phyloP scores from a whole-genome alignment of 2,797 vertebrate species.

The Chloroceryle amazona region DNA sequence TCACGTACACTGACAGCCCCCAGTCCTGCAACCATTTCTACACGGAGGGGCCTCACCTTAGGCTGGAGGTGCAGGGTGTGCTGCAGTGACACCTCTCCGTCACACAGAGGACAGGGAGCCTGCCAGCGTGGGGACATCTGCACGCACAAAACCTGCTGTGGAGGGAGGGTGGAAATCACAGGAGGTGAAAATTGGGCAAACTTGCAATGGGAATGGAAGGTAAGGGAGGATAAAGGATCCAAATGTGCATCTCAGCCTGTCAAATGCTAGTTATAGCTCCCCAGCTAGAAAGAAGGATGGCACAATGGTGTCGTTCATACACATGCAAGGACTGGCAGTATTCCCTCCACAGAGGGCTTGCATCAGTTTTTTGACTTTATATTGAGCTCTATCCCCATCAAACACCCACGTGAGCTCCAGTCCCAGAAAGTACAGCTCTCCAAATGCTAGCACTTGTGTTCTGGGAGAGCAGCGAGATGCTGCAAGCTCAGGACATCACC shows the following conservation, averaged over 20 bases:
- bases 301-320: rapidly evolving
- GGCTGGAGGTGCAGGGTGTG: not conserved
- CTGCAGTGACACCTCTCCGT: not conserved
- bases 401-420: not conserved
- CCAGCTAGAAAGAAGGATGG: not conserved
- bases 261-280: rapidly evolving
- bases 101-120: not conserved
- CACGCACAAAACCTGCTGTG: rapidly evolving
- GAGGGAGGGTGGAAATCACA: rapidly evolving
- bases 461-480: not conserved
- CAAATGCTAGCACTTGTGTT: rapidly evolving
- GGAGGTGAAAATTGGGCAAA: rapidly evolving
- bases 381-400: not conserved
- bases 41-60: rapidly evolving
- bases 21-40: not conserved
- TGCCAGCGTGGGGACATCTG: rapidly evolving
- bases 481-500: not conserved
- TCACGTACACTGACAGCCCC: rapidly evolving
- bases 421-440: not conserved
- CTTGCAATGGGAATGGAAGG: not conserved
- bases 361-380: not conserved
- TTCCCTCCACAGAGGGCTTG: not conserved
- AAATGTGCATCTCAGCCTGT: rapidly evolving
- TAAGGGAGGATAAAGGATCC: not conserved
- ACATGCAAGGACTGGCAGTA: not conserved